Evolutionary conservation across 2,888 invertebrate species (phyloP), one percentile per base, ranked within the genome.

Genomic region (Cryptophagus acutangulus): DNA sequence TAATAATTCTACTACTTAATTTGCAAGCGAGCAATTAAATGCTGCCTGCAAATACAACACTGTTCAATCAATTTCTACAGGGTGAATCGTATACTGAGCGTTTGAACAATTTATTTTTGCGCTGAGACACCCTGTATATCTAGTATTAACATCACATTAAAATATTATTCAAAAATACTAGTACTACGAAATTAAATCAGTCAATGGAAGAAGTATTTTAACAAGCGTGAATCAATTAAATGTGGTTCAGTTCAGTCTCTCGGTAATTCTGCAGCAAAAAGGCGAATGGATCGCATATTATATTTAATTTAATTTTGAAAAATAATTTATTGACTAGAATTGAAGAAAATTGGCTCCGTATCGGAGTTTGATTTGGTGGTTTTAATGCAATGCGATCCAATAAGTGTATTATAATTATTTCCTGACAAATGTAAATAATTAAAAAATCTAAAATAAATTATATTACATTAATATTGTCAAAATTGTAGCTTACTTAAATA

Each of bases 401-500:
- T 3, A 34, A 38, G 31, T n/a, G 36, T 41, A 45, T 45, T 45
- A 14, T 14, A 33, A 41, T 41, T 41, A 41, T 42, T 42, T 36
- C 36, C 3, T 20, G 34, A 33, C 18, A 15, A 43, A 39, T 16
- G 15, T 41, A 47, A 41, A 12, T 36, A 33, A 40, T 25, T 13
- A 20, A 38, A 36, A 43, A 28, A 26, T 12, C n/a, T 15, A 38
- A 36, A 40, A 40, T 45, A n/a, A n/a, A n/a, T 26, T 20, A 41
- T 46, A 43, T 62, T 48, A 46, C 48, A 38, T 54, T 56, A n/a
- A 59, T 64, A 64, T 64, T 64, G 64, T 64, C 64, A 55, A 51
- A 55, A 55, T 55, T 52, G 33, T 41, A 46, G 43, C 38, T 46
- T 48, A 49, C 51, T 46, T 41, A 16, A 48, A 48, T 28, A 38